phyloP scores from a whole-genome alignment of 2,797 vertebrate genomes.

The Coracias cyanogaster region DNA sequence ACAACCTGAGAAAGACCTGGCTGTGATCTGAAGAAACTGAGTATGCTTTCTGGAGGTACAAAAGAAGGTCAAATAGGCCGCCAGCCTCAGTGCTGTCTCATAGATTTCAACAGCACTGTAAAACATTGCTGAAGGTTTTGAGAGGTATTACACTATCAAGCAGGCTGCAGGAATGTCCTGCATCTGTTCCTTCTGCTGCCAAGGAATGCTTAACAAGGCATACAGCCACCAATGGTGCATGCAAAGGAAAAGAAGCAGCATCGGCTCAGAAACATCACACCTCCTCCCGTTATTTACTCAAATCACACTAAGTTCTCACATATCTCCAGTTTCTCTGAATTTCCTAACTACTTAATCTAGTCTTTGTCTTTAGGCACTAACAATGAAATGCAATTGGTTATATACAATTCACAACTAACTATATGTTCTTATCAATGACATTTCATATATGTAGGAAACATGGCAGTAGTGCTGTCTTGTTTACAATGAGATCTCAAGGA shows the following conservation, averaged over 20 bases:
- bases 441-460: neutral
- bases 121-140: constrained; percentile 28
- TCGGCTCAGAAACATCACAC: neutral
- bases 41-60: neutral
- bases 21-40: neutral
- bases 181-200: constrained; percentile 54
- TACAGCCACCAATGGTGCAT: neutral
- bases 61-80: constrained; percentile 32
- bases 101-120: neutral
- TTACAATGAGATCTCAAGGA: neutral
- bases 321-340: neutral
- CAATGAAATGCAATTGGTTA: neutral
- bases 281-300: neutral
- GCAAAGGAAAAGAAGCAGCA: neutral
- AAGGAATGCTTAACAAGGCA: constrained; percentile 46
- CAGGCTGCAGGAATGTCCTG: constrained; percentile 33
- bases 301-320: neutral
- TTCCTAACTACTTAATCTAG: neutral
- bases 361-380: neutral
- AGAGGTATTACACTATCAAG: constrained; percentile 28
- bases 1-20: neutral
- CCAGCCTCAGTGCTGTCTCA: neutral
- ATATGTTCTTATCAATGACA: neutral
- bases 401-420: neutral
- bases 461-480: neutral